Evolutionary conservation across 2,797 vertebrate species (phyloP).

Genomic region (Poecilia wingei): DNA sequence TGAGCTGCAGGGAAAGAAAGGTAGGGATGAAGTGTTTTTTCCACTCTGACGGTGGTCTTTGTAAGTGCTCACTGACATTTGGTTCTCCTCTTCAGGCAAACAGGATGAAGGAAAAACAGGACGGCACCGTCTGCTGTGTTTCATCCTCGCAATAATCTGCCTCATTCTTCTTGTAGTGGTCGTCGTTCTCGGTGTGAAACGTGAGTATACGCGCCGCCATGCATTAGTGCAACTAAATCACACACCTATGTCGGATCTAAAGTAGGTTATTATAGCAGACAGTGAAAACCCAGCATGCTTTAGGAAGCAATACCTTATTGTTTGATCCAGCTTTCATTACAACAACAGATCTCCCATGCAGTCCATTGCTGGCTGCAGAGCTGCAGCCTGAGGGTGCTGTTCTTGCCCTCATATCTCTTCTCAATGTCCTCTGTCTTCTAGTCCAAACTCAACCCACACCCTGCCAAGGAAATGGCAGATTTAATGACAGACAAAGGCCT

Average conservation of each 20-base stretch:
- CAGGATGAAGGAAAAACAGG: conserved; percentile 8
- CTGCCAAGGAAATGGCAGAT: neutral
- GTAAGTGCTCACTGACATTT: conserved; percentile 19
- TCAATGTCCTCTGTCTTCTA: conserved; percentile 44
- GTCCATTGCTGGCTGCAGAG: neutral
- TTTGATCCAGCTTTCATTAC: conserved; percentile 12
- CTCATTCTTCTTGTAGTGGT: conserved; percentile 66
- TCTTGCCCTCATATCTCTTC: conserved; percentile 17
- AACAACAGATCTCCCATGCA: neutral
- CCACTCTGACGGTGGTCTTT: conserved; percentile 1
- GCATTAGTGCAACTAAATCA: conserved; percentile 7
- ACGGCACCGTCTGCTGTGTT: conserved; percentile 54
- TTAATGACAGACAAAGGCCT: fast-evolving
- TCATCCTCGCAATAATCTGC: conserved; percentile 60
- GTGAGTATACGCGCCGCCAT: conserved; percentile 70
- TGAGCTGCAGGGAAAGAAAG: conserved; percentile 52
- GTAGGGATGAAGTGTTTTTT: conserved; percentile 33
- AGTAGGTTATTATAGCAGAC: neutral
- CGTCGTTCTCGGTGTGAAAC: conserved; percentile 57
- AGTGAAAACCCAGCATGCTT: neutral
- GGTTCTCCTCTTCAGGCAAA: conserved; percentile 27
- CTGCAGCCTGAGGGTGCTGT: conserved; percentile 14
- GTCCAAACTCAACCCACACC: conserved; percentile 30
- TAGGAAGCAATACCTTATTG: conserved; percentile 1
- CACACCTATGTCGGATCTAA: neutral